Percentiles rank a stretch among this genome's conserved stretches.
phyloP scores from a whole-genome alignment of 2,888 invertebrate species.

The Harpalus rufipes region DNA sequence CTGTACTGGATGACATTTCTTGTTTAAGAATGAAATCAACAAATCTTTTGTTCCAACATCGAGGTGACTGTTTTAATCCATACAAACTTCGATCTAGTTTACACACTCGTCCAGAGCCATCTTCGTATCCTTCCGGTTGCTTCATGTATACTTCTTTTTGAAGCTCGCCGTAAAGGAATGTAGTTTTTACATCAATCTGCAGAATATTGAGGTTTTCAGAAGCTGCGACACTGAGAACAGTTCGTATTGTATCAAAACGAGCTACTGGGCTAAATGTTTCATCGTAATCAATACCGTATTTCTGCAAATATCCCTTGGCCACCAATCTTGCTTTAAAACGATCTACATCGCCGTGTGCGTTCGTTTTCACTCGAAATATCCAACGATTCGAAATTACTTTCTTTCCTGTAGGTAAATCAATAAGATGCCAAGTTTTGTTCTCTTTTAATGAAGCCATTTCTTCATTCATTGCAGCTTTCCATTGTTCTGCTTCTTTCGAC shows the following conservation, averaged over 20 bases:
- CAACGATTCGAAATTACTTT: constrained; percentile 67
- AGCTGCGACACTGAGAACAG: constrained; percentile 70
- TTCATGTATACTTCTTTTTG: constrained; percentile 73
- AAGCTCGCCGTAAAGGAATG: constrained; percentile 71
- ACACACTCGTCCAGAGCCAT: constrained; percentile 72
- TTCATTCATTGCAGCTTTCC: constrained; percentile 68
- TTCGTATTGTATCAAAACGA: constrained; percentile 70
- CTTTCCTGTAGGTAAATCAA: constrained; percentile 57
- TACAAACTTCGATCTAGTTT: constrained; percentile 72
- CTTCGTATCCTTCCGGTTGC: constrained; percentile 73
- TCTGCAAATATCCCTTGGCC: no score
- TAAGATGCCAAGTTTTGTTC: no score
- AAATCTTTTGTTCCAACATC: no score
- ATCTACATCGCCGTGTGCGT: constrained; percentile 68
- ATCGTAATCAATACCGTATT: no score
- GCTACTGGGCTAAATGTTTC: constrained; percentile 70
- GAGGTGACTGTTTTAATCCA: constrained; percentile 73
- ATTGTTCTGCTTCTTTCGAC: constrained; percentile 53
- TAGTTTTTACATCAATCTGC: constrained; percentile 72
- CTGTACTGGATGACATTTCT: not conserved
- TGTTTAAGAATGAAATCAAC: no score
- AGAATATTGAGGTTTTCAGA: constrained; percentile 68
- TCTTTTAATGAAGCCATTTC: constrained; percentile 64
- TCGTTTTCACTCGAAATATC: constrained; percentile 68
- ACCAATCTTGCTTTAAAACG: constrained; percentile 70